phyloP scores from a whole-genome alignment of 2,888 invertebrate genomes.

The Cheilosia vernalis region DNA sequence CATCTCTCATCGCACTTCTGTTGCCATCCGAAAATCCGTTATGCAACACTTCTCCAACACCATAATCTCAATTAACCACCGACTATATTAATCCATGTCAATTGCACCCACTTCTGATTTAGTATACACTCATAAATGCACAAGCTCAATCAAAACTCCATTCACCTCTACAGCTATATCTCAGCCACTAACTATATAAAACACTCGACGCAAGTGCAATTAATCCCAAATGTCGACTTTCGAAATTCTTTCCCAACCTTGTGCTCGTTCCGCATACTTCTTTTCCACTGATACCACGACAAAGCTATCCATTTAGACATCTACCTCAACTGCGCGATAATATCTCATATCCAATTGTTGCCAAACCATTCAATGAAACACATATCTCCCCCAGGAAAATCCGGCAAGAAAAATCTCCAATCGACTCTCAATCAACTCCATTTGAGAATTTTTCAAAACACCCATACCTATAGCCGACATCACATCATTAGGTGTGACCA shows the following conservation, averaged over 20 bases:
- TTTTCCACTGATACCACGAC: slow-evolving; percentile 4
- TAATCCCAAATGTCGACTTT: slow-evolving; percentile 20
- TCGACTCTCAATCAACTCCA: slow-evolving; percentile 14
- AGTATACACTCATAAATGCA: not conserved
- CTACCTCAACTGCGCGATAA: not conserved
- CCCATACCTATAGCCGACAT: not conserved
- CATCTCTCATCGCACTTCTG: no score
- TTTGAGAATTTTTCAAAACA: slow-evolving; percentile 24
- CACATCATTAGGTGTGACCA: slow-evolving; percentile 63
- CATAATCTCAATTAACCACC: no score
- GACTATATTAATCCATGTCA: no score
- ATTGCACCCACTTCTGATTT: no score
- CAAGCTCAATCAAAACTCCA: slow-evolving; percentile 9
- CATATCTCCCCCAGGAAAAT: not conserved
- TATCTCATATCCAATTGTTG: slow-evolving; percentile 31
- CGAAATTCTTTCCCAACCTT: slow-evolving; percentile 27
- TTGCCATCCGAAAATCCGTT: no score
- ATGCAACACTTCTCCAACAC: no score
- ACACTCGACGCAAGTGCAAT: not conserved
- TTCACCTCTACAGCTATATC: not conserved
- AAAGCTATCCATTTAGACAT: slow-evolving; percentile 8
- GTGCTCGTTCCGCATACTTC: slow-evolving; percentile 13
- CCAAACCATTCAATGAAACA: slow-evolving; percentile 8
- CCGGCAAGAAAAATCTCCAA: slow-evolving; percentile 13
- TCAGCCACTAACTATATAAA: not conserved